Base-by-base conservation (phyloP, 2,113 vertebrate genomes). In the Lagopus leucura region DNA sequence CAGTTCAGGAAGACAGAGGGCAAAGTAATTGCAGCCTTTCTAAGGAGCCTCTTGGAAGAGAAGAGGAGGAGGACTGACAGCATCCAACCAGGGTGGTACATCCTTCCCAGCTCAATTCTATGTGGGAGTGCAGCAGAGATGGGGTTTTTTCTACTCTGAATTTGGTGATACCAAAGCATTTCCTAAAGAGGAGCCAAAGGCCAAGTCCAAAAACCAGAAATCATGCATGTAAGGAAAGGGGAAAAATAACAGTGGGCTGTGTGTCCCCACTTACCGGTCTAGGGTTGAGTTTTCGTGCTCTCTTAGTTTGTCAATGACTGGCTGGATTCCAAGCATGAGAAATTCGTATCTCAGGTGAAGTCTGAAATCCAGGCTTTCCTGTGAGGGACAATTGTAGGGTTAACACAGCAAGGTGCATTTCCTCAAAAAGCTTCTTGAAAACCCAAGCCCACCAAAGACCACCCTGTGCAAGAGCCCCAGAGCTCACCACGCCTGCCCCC, bases 251-350 rank as follows among this genome's bases (percentile, higher is more conserved):
- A 4, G 8, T 0, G 7, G 40, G 24, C 40, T 75, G 24, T 9
- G 25, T 12, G 32, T 63, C 47, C 30, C 30, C 42, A 84, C 98
- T 98, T 96, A 99, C 99, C 99, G 97, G 97, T 99, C 99, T 50
- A 99, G 98, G 4, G 99, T 99, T 57, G 99, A 98, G 97, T 99
- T 99, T 95, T 99, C 99, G 88, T 99, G 99, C 64, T 99, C 98
- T 55, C 99, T 98, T 57, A 99, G 98, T 94, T 99, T 99, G 94
- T 99, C 99, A 47, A 99, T 99, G 82, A 99, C 98, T 27, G 99
- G 99, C 88, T 99, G 99, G 96, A 99, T 99, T 81, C 99, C 99
- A 42, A 99, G 97, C 99, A 99, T 99, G 48, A 99, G 98, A 95
- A 99, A 99, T 92, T 99, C 99, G 0, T 99, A 99, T 97, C 99